Conservation (phyloP, 2,113 vertebrate species). For the Eolophus roseicapilla region DNA sequence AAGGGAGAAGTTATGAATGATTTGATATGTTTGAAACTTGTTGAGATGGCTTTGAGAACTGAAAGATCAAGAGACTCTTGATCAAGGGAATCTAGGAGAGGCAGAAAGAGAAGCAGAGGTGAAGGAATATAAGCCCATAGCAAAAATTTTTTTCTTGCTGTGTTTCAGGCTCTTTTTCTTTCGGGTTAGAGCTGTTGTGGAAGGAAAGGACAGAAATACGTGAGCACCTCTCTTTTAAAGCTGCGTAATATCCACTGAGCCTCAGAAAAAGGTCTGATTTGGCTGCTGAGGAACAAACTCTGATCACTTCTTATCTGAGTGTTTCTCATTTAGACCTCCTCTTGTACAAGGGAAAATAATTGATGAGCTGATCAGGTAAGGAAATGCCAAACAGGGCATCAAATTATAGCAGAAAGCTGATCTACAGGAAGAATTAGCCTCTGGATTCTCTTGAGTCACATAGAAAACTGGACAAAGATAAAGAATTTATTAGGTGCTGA, state of each 20-base stretch:
- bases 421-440: background rate
- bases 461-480: background rate
- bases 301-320: background rate
- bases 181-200: background rate
- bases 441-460: background rate
- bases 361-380: background rate
- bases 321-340: background rate
- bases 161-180: background rate
- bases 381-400: background rate
- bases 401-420: background rate
- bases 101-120: background rate
- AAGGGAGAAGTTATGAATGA: background rate
- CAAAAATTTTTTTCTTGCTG: background rate
- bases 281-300: background rate
- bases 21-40: background rate
- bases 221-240: background rate
- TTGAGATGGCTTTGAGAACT: background rate
- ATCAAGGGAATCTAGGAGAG: slow-evolving; percentile 9
- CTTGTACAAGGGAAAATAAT: background rate
- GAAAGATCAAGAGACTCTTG: slow-evolving; percentile 42
- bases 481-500: background rate
- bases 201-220: background rate
- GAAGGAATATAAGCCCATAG: background rate
- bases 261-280: background rate
- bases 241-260: background rate